These are phyloP conservation scores for Tachycineta bicolor DNA, from an alignment of 2,113 vertebrate genomes.

Conservation along the genomic window DNA sequence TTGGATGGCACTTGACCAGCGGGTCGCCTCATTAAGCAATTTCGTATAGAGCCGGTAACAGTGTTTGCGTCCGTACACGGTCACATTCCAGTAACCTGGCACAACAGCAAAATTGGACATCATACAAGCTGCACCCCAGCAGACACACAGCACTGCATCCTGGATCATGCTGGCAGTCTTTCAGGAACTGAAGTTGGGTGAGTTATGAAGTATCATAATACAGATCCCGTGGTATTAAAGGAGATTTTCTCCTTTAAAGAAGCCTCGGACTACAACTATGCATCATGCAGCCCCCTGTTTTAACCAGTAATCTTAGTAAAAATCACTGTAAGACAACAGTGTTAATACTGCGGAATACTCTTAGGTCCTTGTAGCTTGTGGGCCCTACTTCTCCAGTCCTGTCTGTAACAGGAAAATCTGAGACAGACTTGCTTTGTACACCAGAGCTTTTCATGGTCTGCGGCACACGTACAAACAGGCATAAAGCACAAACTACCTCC, in stretches of 20 bases:
- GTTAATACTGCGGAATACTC: neutral
- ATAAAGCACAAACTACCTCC: neutral
- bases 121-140: neutral
- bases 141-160: neutral
- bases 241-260: neutral
- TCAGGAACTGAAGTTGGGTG: neutral
- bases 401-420: neutral
- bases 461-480: neutral
- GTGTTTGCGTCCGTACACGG: conserved; percentile 92
- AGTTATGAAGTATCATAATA: neutral
- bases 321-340: neutral
- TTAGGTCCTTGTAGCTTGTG: neutral
- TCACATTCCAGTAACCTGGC: conserved; percentile 94
- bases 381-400: neutral
- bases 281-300: neutral
- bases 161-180: neutral
- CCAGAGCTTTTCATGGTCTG: accelerated
- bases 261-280: neutral
- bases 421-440: neutral
- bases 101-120: neutral
- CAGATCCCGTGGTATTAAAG: neutral
- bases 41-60: conserved; percentile 93
- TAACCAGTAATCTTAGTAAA: neutral
- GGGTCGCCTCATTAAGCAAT: conserved; percentile 89
- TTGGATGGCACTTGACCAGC: conserved; percentile 92